phyloP scores from a whole-genome alignment of 2,113 vertebrate species.

The Tetraodon nigroviridis region DNA sequence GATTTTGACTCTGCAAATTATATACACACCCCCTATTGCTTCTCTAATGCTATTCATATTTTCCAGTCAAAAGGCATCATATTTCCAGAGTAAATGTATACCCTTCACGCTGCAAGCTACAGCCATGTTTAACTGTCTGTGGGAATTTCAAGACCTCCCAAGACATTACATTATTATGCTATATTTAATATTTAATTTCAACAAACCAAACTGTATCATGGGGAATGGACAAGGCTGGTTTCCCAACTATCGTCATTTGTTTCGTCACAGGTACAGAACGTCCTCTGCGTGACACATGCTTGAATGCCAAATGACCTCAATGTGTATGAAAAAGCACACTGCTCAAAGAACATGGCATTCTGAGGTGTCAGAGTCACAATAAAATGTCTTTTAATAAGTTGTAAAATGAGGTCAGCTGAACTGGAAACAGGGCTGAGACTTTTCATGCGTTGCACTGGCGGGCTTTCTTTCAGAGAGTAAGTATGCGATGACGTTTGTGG shows the following conservation, averaged over 20 bases:
- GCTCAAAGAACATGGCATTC: conserved; percentile 6
- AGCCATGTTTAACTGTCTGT: conserved; percentile 1
- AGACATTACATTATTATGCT: conserved; percentile 31
- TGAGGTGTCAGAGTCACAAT: conserved; percentile 11
- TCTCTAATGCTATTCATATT: too few species aligned
- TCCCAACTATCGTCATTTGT: conserved; percentile 31
- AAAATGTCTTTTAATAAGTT: not conserved
- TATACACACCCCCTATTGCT: too few species aligned
- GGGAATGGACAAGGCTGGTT: conserved; percentile 5
- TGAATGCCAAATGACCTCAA: conserved; percentile 10
- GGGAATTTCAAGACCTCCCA: conserved; percentile 29
- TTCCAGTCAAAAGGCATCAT: too few species aligned
- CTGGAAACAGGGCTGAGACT: conserved; percentile 10
- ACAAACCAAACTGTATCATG: conserved; percentile 20
- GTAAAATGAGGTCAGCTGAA: conserved; percentile 19
- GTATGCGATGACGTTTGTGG: not conserved
- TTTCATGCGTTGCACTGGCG: conserved; percentile 25
- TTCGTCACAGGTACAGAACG: conserved; percentile 9
- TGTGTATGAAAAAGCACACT: conserved; percentile 15
- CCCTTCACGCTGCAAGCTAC: too few species aligned
- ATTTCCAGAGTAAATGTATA: too few species aligned
- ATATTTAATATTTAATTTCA: conserved; percentile 24
- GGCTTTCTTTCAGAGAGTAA: conserved; percentile 10
- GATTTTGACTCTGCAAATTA: too few species aligned
- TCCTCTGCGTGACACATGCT: conserved; percentile 12